Evolutionary conservation across 1,140 invertebrate genomes (phyloP).

Genomic region (Drosophila malerkotliana): DNA sequence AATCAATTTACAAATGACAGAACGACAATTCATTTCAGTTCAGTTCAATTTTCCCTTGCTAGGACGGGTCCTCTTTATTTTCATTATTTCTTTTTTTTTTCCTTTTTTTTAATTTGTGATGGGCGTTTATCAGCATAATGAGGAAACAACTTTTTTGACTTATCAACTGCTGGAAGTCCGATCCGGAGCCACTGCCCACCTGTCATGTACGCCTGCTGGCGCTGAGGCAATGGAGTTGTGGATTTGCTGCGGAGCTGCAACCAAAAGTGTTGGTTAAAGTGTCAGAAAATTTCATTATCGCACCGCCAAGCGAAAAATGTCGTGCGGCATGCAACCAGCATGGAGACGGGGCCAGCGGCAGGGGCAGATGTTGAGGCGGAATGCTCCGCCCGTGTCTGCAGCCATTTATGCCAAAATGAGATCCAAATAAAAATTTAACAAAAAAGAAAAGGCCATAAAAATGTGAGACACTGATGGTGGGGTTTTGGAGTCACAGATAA

Average conservation of each 20-base stretch:
- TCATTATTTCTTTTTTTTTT: not conserved
- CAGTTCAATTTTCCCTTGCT: slow-evolving; percentile 18
- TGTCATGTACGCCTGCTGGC: slow-evolving; percentile 54
- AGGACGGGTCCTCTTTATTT: slow-evolving; percentile 19
- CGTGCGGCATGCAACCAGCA: slow-evolving; percentile 73
- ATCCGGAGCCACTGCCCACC: slow-evolving; percentile 49
- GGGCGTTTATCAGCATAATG: slow-evolving; percentile 80
- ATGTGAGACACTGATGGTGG: not conserved
- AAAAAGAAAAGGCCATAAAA: slow-evolving; percentile 28
- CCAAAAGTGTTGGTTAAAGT: slow-evolving; percentile 79
- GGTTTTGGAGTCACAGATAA: slow-evolving; percentile 1
- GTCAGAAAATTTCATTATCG: slow-evolving; percentile 81
- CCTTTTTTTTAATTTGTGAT: slow-evolving; percentile 18
- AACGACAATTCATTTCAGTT: slow-evolving; percentile 34
- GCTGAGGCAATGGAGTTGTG: slow-evolving; percentile 26
- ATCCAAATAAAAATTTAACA: slow-evolving; percentile 68
- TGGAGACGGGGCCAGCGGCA: slow-evolving; percentile 3
- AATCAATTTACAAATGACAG: slow-evolving; percentile 72
- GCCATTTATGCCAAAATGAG: slow-evolving; percentile 79
- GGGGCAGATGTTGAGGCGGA: slow-evolving; percentile 35
- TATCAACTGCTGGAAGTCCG: slow-evolving; percentile 62
- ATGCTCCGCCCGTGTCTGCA: slow-evolving; percentile 67
- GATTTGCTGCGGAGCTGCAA: slow-evolving; percentile 31
- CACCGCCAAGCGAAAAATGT: slow-evolving; percentile 73
- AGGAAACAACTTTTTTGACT: slow-evolving; percentile 79